Percentiles rank a stretch among this genome's conserved stretches.
phyloP scores from a whole-genome alignment of 2,888 invertebrate species.

The Trachelus stipa region DNA sequence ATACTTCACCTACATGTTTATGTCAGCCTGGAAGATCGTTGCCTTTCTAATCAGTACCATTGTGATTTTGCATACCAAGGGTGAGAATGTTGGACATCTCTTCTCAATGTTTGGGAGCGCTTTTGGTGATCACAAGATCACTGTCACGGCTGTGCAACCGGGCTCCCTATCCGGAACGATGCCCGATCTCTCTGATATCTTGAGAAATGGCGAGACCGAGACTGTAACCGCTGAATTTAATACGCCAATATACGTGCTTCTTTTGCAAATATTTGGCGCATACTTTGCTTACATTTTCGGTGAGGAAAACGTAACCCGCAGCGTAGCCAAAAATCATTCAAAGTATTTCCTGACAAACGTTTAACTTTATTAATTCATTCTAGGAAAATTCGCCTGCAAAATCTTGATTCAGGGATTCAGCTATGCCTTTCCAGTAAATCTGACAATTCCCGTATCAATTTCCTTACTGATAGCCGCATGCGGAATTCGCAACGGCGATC shows the following conservation, averaged over 20 bases:
- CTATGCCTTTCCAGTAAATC: conserved; percentile 94
- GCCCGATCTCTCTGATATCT: conserved; percentile 82
- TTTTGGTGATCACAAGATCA: conserved; percentile 83
- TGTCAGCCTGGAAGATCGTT: conserved; percentile 91
- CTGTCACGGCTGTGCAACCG: conserved; percentile 77
- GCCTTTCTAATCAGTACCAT: conserved; percentile 82
- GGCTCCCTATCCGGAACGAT: conserved; percentile 62
- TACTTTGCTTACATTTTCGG: conserved; percentile 92
- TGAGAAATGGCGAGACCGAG: conserved; percentile 81
- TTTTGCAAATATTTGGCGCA: conserved; percentile 85
- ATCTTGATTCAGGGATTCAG: conserved; percentile 97
- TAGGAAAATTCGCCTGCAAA: conserved; percentile 94
- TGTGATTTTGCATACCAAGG: conserved; percentile 79
- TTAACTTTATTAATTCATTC: conserved; percentile 18
- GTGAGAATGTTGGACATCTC: conserved; percentile 81
- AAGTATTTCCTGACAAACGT: background rate
- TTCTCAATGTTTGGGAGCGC: conserved; percentile 81
- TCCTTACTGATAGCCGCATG: conserved; percentile 89
- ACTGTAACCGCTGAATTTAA: conserved; percentile 78
- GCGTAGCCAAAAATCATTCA: background rate
- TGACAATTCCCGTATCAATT: conserved; percentile 91
- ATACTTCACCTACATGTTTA: conserved; percentile 90
- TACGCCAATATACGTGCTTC: conserved; percentile 80
- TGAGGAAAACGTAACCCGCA: conserved; percentile 43
- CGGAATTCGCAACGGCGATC: conserved; percentile 86